Conservation (phyloP, 1,140 invertebrate species). For the Drosophila pectinifera region DNA sequence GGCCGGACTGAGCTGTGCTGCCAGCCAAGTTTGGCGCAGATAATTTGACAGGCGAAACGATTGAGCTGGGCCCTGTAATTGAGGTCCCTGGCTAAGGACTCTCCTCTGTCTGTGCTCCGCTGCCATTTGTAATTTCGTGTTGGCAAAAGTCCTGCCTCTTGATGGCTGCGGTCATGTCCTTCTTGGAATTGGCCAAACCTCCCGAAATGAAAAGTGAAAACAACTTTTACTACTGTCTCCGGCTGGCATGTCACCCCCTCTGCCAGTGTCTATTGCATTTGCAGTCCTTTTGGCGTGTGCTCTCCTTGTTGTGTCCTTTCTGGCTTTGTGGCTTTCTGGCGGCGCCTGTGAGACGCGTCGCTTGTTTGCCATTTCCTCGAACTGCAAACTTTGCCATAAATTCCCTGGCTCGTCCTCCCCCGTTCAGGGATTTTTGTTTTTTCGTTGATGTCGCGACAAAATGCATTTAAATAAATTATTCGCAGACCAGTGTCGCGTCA, state of each 20-base stretch:
- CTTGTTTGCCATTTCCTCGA: constrained; percentile 80
- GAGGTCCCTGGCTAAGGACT: constrained; percentile 20
- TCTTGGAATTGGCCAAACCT: constrained; percentile 65
- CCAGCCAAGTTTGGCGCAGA: constrained; percentile 40
- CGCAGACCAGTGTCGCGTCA: constrained; percentile 80
- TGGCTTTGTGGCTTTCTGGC: constrained; percentile 51
- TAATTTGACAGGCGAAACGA: constrained; percentile 51
- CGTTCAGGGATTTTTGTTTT: constrained; percentile 29
- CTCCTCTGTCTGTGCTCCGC: not conserved
- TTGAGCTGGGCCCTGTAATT: constrained; percentile 45
- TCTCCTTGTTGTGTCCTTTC: too few species aligned
- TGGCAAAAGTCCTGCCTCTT: constrained; percentile 49
- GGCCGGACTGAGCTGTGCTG: not conserved
- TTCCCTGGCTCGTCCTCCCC: constrained; percentile 59
- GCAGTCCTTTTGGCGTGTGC: constrained; percentile 52
- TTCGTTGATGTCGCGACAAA: constrained; percentile 76
- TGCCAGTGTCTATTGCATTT: constrained; percentile 50
- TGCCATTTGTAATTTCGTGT: constrained; percentile 50
- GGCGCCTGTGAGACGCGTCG: constrained; percentile 72
- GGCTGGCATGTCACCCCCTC: not conserved
- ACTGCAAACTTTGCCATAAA: constrained; percentile 77
- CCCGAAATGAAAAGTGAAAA: constrained; percentile 78
- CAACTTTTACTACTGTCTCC: constrained; percentile 75
- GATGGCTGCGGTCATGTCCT: constrained; percentile 71
- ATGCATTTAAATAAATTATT: constrained; percentile 85